Percentiles rank a stretch among this genome's conserved stretches.
phyloP scores from a whole-genome alignment of 2,797 vertebrate species.

The Labeo calbasu region DNA sequence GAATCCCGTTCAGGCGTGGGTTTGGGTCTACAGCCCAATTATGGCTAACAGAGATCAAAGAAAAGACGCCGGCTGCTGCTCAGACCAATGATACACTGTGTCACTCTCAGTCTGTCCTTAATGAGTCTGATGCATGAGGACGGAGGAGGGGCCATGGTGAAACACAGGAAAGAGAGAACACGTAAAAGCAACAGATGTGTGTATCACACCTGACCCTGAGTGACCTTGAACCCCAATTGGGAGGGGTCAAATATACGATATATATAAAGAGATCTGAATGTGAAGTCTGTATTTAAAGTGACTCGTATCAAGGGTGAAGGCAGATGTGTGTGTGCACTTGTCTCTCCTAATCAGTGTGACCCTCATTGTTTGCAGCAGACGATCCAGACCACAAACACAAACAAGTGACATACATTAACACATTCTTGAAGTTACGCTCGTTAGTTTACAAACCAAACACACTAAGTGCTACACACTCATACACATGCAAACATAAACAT shows the following conservation, averaged over 20 bases:
- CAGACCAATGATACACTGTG: slow-evolving; percentile 9
- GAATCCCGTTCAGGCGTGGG: slow-evolving; percentile 9
- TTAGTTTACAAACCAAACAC: not conserved
- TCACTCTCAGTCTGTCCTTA: slow-evolving; percentile 33
- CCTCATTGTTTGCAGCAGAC: not conserved
- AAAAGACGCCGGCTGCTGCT: slow-evolving; percentile 8
- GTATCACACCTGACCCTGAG: not conserved
- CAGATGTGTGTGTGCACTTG: not conserved
- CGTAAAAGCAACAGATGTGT: slow-evolving; percentile 27
- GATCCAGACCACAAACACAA: not conserved
- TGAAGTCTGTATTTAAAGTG: not conserved
- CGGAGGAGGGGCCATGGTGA: not conserved
- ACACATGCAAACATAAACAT: slow-evolving; percentile 23
- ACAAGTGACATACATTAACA: slow-evolving; percentile 14
- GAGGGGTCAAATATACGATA: not conserved
- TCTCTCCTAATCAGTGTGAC: slow-evolving; percentile 15
- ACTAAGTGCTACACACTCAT: not conserved
- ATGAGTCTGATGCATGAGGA: slow-evolving; percentile 16
- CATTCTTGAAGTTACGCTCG: not conserved
- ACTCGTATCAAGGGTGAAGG: not conserved
- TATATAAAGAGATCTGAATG: slow-evolving; percentile 13
- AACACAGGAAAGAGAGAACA: slow-evolving; percentile 18
- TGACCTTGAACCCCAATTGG: not conserved
- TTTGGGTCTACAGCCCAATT: slow-evolving; percentile 21
- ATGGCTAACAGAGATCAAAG: slow-evolving; percentile 33